Percentiles rank a stretch among this genome's conserved stretches.
Conservation (phyloP, 2,888 invertebrate species). For the Aradus depressus region DNA sequence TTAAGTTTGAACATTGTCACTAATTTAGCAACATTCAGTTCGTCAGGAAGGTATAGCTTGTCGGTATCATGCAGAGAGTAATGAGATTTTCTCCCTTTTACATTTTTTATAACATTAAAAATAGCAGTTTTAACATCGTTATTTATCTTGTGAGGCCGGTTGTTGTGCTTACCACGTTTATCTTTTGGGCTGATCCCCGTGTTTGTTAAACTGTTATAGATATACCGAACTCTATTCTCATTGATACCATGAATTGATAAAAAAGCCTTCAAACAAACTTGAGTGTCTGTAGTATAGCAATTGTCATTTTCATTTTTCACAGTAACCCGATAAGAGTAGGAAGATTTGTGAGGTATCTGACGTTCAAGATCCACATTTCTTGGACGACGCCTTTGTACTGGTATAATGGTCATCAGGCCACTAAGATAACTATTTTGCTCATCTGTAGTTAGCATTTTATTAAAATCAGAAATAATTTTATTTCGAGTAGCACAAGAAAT, state of each 20-base stretch:
- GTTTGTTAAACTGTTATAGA: too few relatives aligned
- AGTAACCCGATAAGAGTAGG: not conserved
- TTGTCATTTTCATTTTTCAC: not conserved
- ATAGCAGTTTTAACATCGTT: too few relatives aligned
- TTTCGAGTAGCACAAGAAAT: not conserved
- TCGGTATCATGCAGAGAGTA: conserved; percentile 1
- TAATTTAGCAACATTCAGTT: conserved; percentile 3
- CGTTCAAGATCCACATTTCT: conserved; percentile 2
- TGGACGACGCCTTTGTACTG: conserved; percentile 15
- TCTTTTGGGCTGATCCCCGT: too few relatives aligned
- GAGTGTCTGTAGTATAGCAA: too few relatives aligned
- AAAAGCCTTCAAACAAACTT: too few relatives aligned
- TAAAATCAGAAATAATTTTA: not conserved
- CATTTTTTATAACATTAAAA: too few relatives aligned
- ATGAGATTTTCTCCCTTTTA: too few relatives aligned
- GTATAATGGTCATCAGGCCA: conserved; percentile 8
- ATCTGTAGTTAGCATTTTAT: not conserved
- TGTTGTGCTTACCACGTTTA: too few relatives aligned
- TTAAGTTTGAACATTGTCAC: not conserved
- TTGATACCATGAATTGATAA: too few relatives aligned
- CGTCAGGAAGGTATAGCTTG: conserved; percentile 11
- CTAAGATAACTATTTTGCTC: conserved; percentile 6
- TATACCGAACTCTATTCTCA: too few relatives aligned
- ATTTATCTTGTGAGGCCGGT: conserved; percentile 3
- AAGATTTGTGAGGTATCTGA: too few relatives aligned